A percentile compares a stretch with the other conserved stretches of the same genome.
These are phyloP conservation scores for Osedax frankpressi DNA, from an alignment of 2,888 invertebrate species.

Conservation along the genomic window DNA sequence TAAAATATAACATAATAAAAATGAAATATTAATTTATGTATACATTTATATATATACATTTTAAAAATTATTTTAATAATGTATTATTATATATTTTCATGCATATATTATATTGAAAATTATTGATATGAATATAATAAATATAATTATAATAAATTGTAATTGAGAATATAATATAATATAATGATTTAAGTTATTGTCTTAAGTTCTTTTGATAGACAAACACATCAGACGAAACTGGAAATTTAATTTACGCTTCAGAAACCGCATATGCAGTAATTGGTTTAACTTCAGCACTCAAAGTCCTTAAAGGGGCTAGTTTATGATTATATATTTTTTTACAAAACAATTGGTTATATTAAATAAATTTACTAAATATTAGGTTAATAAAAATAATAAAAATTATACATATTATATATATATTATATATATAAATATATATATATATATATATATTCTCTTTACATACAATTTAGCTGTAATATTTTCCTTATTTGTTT, in stretches of 20 bases:
- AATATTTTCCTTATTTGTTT: neutral
- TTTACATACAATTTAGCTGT: neutral
- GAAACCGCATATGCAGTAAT: conserved; percentile 85
- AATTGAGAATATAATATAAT: too few relatives aligned
- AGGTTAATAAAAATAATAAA: neutral
- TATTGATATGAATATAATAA: too few relatives aligned
- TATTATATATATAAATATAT: neutral
- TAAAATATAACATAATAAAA: too few relatives aligned
- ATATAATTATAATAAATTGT: too few relatives aligned
- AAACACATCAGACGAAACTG: conserved; percentile 11
- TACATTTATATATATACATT: neutral
- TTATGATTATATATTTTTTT: neutral
- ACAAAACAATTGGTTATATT: neutral
- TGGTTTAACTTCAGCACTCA: conserved; percentile 51
- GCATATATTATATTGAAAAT: too few relatives aligned
- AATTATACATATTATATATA: neutral
- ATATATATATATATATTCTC: neutral
- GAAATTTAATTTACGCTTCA: conserved; percentile 52
- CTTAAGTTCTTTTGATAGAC: too few relatives aligned
- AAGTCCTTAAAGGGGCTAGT: conserved; percentile 51
- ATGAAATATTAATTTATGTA: conserved; percentile 49
- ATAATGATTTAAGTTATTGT: too few relatives aligned
- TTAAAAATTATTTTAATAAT: conserved; percentile 57
- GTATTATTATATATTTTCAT: too few relatives aligned
- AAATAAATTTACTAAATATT: too few relatives aligned